Evolutionary conservation across 2,113 vertebrate genomes (phyloP).

Genomic region (Mungos mungo): DNA sequence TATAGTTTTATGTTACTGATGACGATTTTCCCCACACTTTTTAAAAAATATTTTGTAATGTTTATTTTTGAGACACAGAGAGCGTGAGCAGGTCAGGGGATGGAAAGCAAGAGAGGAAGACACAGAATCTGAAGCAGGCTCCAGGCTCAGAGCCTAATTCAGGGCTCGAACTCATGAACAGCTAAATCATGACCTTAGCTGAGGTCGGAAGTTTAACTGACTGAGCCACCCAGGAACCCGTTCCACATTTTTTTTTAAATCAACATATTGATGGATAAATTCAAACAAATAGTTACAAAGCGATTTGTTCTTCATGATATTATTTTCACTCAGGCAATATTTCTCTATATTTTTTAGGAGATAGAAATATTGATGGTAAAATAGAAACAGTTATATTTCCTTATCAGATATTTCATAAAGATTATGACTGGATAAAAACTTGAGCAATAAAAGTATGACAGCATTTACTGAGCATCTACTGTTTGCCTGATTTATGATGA

Average conservation of each 20-base stretch:
- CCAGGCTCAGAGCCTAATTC: no score
- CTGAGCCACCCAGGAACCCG: no score
- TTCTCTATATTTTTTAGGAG: neutral
- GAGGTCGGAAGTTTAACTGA: no score
- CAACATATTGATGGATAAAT: neutral
- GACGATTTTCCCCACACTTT: neutral
- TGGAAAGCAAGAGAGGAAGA: no score
- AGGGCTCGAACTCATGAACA: no score
- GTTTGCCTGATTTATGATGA: neutral
- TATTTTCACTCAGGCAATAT: slow-evolving; percentile 15
- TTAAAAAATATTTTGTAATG: no score
- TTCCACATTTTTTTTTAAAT: neutral
- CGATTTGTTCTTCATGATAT: neutral
- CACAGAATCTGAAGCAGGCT: no score
- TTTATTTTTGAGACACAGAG: no score
- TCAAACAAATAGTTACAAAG: neutral
- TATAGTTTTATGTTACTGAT: neutral
- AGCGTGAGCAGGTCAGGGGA: no score
- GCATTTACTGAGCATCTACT: neutral
- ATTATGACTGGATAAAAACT: neutral
- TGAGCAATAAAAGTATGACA: neutral
- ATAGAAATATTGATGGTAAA: neutral
- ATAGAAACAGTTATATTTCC: neutral
- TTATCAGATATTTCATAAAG: neutral
- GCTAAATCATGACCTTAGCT: no score